A percentile compares a stretch with the other conserved stretches of the same genome.
Conservation (phyloP, 2,113 vertebrate genomes). For the Ctenomys sociabilis region DNA sequence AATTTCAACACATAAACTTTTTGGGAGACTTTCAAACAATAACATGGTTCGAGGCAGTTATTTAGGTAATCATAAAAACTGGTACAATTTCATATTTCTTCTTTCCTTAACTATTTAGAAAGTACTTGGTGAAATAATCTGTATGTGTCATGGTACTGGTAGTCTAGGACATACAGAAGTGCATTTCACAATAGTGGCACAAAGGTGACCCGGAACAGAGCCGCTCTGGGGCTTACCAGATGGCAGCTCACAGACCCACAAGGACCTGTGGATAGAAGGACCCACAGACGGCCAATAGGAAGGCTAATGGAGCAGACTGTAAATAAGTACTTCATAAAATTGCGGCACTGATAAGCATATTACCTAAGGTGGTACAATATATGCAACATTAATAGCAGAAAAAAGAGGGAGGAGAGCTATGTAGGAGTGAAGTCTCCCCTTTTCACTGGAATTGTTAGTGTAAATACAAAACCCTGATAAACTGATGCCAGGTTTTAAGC, state of each 20-base stretch:
- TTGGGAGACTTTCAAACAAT: background rate
- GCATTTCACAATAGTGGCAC: background rate
- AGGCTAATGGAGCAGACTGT: background rate
- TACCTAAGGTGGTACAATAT: background rate
- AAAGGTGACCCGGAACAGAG: background rate
- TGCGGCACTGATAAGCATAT: no score
- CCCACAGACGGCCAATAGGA: background rate
- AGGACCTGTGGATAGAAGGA: no score
- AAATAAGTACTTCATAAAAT: background rate
- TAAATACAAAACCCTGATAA: background rate
- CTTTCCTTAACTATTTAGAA: background rate
- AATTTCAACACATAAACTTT: background rate
- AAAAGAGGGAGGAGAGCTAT: background rate
- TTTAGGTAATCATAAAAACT: background rate
- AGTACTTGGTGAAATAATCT: background rate
- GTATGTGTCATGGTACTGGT: background rate
- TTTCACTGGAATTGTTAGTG: background rate
- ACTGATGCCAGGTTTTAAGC: background rate
- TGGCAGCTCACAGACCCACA: background rate
- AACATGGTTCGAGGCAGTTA: background rate
- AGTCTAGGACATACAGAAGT: background rate
- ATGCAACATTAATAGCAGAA: background rate
- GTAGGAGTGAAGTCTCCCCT: background rate
- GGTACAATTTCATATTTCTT: background rate
- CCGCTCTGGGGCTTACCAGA: background rate